Evolutionary conservation across 1,140 invertebrate species (phyloP).

Genomic region (Anastrepha obliqua): DNA sequence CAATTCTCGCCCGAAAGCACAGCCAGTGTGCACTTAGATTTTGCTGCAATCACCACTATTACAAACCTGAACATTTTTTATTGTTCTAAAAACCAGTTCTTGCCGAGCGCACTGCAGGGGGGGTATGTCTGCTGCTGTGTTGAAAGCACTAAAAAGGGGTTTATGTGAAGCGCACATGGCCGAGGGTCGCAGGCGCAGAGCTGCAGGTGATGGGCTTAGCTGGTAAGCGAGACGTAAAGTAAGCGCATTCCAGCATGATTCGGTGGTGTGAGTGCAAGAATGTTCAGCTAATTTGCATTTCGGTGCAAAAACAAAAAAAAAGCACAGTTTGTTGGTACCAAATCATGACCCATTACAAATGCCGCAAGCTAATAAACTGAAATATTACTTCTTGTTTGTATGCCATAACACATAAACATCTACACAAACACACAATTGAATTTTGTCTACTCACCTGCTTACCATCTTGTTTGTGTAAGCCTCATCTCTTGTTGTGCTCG

Average conservation of each 20-base stretch:
- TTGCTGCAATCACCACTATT: background rate
- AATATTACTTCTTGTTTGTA: no score
- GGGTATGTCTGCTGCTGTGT: background rate
- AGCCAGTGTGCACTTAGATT: background rate
- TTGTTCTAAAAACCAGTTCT: background rate
- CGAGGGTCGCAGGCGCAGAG: background rate
- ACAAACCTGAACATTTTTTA: background rate
- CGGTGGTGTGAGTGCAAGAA: background rate
- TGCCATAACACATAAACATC: no score
- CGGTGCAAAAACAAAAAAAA: background rate
- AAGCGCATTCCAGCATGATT: background rate
- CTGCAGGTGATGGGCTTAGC: background rate
- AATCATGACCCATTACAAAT: constrained; percentile 19
- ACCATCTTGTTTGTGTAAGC: background rate
- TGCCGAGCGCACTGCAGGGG: background rate
- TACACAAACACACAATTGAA: no score
- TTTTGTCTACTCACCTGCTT: background rate
- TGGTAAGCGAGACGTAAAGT: background rate
- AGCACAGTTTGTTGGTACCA: background rate
- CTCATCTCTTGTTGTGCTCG: background rate
- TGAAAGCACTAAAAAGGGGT: background rate
- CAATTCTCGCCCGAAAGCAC: background rate
- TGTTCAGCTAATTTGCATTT: background rate
- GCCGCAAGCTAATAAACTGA: background rate
- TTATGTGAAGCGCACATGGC: background rate